Evolutionary conservation across 2,888 invertebrate genomes (phyloP), one percentile per base, ranked within the genome.

Genomic region (Octodonta nipae): DNA sequence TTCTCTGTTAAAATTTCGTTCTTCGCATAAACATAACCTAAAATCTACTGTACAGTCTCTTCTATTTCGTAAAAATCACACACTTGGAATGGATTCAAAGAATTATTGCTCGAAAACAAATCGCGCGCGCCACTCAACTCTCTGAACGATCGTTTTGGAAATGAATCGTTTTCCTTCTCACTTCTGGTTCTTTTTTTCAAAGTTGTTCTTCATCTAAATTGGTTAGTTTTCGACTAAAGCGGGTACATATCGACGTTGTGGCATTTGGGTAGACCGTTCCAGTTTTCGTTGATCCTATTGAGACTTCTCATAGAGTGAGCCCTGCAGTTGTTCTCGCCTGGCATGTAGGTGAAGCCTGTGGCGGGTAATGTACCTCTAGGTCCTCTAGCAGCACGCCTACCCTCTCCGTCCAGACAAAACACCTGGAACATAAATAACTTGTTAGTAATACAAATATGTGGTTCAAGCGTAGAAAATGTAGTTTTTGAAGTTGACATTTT

Each of bases 301-400:
- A 57, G 47, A 30, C 59, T 49, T 37, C 60, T 49, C 39, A 60
- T 50, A 50, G 66, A 63, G 58, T 67, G 58, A 50, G 67, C 60
- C 49, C 71, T 65, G 54, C 71, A 73, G 45, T 68, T 61, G 46
- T 76, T 78, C 44, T 75, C 73, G 15, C 14, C 12, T 51, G 77
- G 75, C 31, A 79, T 76, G 66, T 79, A 79, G 44, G 79, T 78
- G 68, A 79, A 80, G 42, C 79, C 80, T 61, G 75, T 74, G 54
- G 75, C 79, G 58, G 74, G 76, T 56, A 72, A 71, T 53, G 72
- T 74, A 63, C 72, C 71, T 53, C 70, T 71, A 30, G 62, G 62
- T 35, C 60, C 60, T 35, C 58, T 48, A 37, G 69, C 65, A 42
- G 60, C 60, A 52, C 61, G 62, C 60, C 63, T 53, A 49, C 60